A percentile compares a stretch with the other conserved stretches of the same genome.
Conservation (phyloP, 2,888 invertebrate species). For the Aproaerema taeniolella region DNA sequence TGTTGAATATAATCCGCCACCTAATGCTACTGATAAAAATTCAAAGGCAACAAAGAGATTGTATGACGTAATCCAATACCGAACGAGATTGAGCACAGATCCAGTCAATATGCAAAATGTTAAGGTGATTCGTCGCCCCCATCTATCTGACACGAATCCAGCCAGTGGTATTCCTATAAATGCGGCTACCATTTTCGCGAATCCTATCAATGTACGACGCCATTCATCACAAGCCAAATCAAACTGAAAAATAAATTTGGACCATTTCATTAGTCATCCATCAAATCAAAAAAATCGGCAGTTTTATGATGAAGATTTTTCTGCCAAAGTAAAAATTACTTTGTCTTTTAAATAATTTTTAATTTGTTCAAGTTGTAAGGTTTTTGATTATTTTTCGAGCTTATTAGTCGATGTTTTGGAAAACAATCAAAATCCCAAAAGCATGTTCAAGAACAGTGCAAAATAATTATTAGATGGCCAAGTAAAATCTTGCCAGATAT, state of each 20-base stretch:
- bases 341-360: too few relatives aligned
- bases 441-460: too few relatives aligned
- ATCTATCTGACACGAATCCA: background rate
- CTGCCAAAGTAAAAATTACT: too few relatives aligned
- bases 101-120: background rate
- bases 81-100: background rate
- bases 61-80: background rate
- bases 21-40: background rate
- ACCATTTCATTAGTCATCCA: too few relatives aligned
- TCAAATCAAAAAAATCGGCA: too few relatives aligned
- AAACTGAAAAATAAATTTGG: background rate
- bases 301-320: too few relatives aligned
- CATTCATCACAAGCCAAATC: background rate
- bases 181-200: background rate
- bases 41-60: background rate
- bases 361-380: too few relatives aligned
- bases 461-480: too few relatives aligned
- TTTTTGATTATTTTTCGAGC: too few relatives aligned
- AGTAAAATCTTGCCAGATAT: too few relatives aligned
- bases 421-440: too few relatives aligned
- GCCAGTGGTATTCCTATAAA: background rate
- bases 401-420: too few relatives aligned
- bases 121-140: background rate
- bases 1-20: background rate
- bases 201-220: background rate